These are phyloP conservation scores for Saguinus imperator DNA, from an alignment of 2,113 vertebrate species.

Conservation along the genomic window DNA sequence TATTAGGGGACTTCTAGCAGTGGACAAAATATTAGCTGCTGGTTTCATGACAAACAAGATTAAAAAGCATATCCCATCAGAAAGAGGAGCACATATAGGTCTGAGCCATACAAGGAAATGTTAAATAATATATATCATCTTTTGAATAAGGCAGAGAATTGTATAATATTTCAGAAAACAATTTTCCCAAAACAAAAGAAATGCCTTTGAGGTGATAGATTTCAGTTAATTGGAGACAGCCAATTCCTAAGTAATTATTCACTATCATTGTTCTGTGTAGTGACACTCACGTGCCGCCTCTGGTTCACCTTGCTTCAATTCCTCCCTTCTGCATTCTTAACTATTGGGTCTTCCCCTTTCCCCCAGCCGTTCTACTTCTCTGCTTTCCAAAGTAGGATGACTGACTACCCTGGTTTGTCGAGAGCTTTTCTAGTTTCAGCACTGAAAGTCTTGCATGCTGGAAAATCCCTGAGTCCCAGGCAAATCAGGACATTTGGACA, in stretches of 20 bases:
- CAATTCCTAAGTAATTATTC: constrained; percentile 56
- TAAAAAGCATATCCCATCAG: neutral
- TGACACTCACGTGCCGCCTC: neutral
- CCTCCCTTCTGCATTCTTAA: neutral
- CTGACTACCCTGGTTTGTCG: neutral
- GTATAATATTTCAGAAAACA: neutral
- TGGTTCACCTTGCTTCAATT: neutral
- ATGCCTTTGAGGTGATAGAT: neutral
- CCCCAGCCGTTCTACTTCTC: neutral
- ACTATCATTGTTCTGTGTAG: constrained; percentile 24
- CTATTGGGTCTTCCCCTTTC: neutral
- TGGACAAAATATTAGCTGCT: neutral
- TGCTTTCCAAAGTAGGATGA: neutral
- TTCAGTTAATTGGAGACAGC: constrained; percentile 46
- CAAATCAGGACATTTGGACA: neutral
- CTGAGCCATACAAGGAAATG: neutral
- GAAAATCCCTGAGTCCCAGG: neutral
- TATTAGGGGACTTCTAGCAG: neutral
- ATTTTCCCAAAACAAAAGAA: constrained; percentile 28
- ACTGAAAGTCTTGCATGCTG: too few relatives aligned
- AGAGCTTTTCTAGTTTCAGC: neutral
- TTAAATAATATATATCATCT: neutral
- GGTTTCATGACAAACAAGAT: neutral
- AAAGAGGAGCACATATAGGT: neutral
- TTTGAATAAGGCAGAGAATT: constrained; percentile 4